Evolutionary conservation across 2,113 vertebrate genomes (phyloP), one percentile per base, ranked within the genome.

Genomic region (Proteles cristata): DNA sequence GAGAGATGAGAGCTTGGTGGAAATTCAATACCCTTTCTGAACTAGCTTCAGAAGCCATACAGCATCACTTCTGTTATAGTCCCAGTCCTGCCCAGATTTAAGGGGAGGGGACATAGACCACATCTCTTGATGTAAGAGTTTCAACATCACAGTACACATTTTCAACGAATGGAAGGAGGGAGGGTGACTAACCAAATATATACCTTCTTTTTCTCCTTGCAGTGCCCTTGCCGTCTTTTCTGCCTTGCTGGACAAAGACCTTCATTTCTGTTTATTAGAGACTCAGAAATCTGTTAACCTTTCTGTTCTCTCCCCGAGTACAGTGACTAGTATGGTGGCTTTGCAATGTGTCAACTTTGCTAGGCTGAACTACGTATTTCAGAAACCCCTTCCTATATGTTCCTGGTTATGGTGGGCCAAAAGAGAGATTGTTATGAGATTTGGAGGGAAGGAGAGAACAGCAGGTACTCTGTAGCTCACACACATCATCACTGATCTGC

Each of bases 341-440:
- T 96, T 65, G 39, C 26, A 86, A 14, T 48, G 53, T 73, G 50
- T 74, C 43, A 48, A 17, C 28, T 91, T 93, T 68, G 14, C 17
- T 65, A 80, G 25, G 35, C 84, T 92, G 50, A 73, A 45, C 19
- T 79, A 39, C 11, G 28, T 82, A 53, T 65, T 90, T 23, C 74
- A 94, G 73, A 43, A 94, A 73, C 55, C 33, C 33, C 61, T 82
- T 87, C 81, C 19, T 85, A 10, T 61, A 45, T 25, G 21, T 77
- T 74, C 86, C 81, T n/a, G 23, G 7, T 74, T 93, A 85, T 10
- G 21, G 12, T 82, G 19, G 17, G 71, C 48, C 31, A 94, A 31
- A 77, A 58, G 48, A 96, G 50, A 93, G 35, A 84, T 81, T 91
- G 58, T 93, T 88, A 12, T 84, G 55, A 93, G 43, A 94, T 94